Evolutionary conservation across 2,797 vertebrate species (phyloP).

Genomic region (Sebastolobus alascanus): DNA sequence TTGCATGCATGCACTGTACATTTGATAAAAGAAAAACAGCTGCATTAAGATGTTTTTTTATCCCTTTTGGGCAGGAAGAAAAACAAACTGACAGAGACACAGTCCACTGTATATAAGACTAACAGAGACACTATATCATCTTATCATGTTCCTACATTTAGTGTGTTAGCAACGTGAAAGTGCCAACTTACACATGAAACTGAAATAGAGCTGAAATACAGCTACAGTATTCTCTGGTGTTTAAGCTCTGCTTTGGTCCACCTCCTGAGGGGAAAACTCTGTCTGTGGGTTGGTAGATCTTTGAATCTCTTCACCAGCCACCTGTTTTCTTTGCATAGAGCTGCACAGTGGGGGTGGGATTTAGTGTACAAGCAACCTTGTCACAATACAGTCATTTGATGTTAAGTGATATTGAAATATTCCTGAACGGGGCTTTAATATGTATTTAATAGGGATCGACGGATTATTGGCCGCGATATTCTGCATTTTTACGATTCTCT

Average conservation of each 20-base stretch:
- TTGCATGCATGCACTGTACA: background rate
- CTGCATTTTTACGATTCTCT: background rate
- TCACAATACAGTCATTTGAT: background rate
- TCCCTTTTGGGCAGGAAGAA: background rate
- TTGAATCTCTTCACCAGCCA: slow-evolving; percentile 13
- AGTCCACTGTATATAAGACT: background rate
- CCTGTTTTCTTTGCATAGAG: background rate
- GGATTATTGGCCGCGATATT: background rate
- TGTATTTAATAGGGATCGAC: background rate
- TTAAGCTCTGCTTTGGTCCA: slow-evolving; percentile 36
- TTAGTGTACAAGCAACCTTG: background rate
- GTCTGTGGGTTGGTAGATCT: slow-evolving; percentile 23
- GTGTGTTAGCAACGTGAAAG: background rate
- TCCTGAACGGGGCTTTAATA: background rate
- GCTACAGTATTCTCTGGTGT: slow-evolving; percentile 10
- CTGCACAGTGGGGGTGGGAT: background rate
- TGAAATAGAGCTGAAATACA: background rate
- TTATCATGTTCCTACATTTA: background rate
- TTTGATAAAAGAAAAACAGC: background rate
- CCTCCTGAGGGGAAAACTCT: background rate
- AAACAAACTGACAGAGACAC: background rate
- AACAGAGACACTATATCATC: background rate
- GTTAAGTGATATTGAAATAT: background rate
- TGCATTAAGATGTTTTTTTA: background rate
- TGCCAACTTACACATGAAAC: background rate